phyloP scores from a whole-genome alignment of 2,888 invertebrate genomes.

The Habroteleia sp. region DNA sequence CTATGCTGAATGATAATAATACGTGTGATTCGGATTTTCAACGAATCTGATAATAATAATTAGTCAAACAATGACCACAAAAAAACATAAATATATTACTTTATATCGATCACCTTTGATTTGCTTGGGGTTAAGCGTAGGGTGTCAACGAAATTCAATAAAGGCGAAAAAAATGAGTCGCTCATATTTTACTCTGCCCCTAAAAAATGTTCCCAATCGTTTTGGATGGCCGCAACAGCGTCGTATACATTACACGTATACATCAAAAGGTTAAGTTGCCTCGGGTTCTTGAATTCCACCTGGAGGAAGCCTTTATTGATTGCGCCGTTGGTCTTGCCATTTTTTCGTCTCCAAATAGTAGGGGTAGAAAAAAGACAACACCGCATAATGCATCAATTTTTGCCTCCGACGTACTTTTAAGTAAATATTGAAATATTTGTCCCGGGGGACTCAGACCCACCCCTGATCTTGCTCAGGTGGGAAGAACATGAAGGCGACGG shows the following conservation, averaged over 20 bases:
- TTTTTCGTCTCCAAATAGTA: constrained; percentile 45
- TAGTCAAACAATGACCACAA: too few species aligned
- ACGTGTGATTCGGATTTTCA: too few species aligned
- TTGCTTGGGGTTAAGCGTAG: constrained; percentile 31
- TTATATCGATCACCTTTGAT: constrained; percentile 47
- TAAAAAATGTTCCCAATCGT: constrained; percentile 62
- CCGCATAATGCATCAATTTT: constrained; percentile 69
- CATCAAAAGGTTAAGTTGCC: constrained; percentile 67
- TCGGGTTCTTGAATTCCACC: constrained; percentile 66
- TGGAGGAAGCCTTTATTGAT: constrained; percentile 67
- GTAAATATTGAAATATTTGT: constrained; percentile 77
- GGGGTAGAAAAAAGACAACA: constrained; percentile 44
- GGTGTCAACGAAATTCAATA: constrained; percentile 61
- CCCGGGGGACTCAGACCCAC: constrained; percentile 62
- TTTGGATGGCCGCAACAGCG: constrained; percentile 50
- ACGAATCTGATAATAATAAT: too few species aligned
- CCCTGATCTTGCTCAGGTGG: constrained; percentile 20
- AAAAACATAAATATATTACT: background rate
- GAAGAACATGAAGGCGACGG: constrained; percentile 58
- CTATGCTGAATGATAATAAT: too few species aligned
- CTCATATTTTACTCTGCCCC: constrained; percentile 59
- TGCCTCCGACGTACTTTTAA: constrained; percentile 68
- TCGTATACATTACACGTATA: constrained; percentile 59
- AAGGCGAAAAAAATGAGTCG: constrained; percentile 40
- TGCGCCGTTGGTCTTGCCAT: constrained; percentile 52